Evolutionary conservation across 2,113 vertebrate species (phyloP).

Genomic region (Furnarius figulus): DNA sequence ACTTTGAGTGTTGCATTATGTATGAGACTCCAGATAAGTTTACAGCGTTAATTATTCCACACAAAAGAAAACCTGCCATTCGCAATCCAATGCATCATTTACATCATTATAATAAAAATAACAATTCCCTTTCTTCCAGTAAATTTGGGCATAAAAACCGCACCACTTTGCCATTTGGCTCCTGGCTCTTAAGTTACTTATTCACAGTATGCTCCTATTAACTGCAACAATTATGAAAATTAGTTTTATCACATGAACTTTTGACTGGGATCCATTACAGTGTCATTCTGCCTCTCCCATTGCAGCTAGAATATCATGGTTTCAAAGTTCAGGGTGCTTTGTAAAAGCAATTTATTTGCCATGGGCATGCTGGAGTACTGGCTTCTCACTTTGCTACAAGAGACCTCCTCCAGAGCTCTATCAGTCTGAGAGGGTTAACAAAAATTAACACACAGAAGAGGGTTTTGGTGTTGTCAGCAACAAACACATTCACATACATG

Average conservation of each 20-base stretch:
- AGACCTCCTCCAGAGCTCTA: not conserved
- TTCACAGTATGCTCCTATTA: not conserved
- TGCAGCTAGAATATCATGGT: conserved; percentile 2
- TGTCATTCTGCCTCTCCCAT: not conserved
- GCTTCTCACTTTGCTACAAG: not conserved
- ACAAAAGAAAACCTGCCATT: conserved; percentile 74
- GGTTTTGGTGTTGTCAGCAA: not conserved
- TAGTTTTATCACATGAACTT: conserved; percentile 31
- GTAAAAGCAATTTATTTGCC: not conserved
- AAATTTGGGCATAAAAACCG: conserved; percentile 8
- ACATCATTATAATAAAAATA: not conserved
- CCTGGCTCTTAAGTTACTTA: not conserved
- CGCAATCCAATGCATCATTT: conserved; percentile 76
- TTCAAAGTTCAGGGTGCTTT: conserved; percentile 50
- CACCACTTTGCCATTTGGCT: not conserved
- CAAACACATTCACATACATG: not conserved
- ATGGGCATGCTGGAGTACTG: not conserved
- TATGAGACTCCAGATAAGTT: conserved; percentile 76
- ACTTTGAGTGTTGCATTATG: conserved; percentile 74
- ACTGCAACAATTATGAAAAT: conserved; percentile 35
- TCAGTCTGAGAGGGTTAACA: not conserved
- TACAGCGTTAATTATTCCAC: conserved; percentile 71
- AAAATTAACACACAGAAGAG: not conserved
- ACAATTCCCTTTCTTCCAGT: conserved; percentile 11
- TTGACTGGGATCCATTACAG: conserved; percentile 56